Evolutionary conservation across 2,113 vertebrate genomes (phyloP).

Genomic region (Myocastor coypus): DNA sequence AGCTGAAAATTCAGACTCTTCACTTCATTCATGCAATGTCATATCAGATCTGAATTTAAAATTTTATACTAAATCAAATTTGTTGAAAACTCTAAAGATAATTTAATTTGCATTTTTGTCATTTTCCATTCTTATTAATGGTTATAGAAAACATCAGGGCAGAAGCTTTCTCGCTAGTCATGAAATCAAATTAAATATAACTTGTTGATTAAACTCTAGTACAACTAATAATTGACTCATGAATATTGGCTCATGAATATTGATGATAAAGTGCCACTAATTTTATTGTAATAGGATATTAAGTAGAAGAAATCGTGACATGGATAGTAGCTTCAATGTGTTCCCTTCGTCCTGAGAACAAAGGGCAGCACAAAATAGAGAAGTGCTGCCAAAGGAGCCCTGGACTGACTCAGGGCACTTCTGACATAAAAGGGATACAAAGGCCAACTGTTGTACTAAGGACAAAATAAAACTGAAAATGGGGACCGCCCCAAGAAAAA

Average conservation of each 20-base stretch:
- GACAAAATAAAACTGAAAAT: constrained; percentile 3
- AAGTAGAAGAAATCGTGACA: constrained; percentile 52
- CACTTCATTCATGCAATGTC: neutral
- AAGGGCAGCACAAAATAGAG: constrained; percentile 45
- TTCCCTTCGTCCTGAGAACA: constrained; percentile 66
- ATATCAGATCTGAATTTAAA: constrained; percentile 26
- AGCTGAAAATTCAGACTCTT: constrained; percentile 27
- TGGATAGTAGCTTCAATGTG: constrained; percentile 19
- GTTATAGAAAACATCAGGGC: constrained; percentile 8
- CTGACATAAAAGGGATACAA: constrained; percentile 60
- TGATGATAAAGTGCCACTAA: constrained; percentile 64
- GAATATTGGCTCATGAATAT: constrained; percentile 71
- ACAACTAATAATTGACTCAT: constrained; percentile 68
- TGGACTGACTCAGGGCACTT: constrained; percentile 46
- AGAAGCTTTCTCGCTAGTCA: constrained; percentile 48
- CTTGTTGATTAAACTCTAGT: constrained; percentile 69
- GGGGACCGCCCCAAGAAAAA: neutral
- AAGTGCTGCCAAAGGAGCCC: constrained; percentile 56
- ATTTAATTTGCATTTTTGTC: constrained; percentile 35
- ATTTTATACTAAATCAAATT: constrained; percentile 60
- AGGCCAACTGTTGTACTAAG: neutral
- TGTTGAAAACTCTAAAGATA: constrained; percentile 63
- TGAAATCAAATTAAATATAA: constrained; percentile 55
- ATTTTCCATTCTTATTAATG: constrained; percentile 21
- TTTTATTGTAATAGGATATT: constrained; percentile 37